phyloP scores from a whole-genome alignment of 2,888 invertebrate species.

The Dicranocentrus wangi region DNA sequence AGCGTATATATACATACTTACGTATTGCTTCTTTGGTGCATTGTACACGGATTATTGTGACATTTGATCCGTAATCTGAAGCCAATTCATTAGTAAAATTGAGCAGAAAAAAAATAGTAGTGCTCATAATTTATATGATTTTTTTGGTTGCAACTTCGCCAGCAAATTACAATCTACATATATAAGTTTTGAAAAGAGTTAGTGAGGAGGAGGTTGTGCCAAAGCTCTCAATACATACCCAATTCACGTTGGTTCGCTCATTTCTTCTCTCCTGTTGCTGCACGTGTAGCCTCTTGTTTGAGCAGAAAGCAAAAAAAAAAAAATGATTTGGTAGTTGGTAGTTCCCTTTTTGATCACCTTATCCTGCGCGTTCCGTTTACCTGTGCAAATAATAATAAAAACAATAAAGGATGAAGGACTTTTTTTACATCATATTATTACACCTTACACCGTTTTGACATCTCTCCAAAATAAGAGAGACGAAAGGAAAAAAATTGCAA shows the following conservation, averaged over 20 bases:
- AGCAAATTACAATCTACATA: no score
- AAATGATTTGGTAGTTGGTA: no score
- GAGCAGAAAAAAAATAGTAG: conserved; percentile 31
- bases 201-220: conserved; percentile 56
- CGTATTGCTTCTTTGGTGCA: background rate
- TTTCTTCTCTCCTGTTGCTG: background rate
- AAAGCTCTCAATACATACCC: conserved; percentile 61
- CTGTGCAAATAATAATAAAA: conserved; percentile 20
- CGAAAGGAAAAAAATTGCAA: background rate
- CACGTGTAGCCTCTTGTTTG: conserved; percentile 22
- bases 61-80: conserved; percentile 40
- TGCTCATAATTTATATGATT: conserved; percentile 38
- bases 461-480: conserved; percentile 32
- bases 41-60: conserved; percentile 18
- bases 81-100: conserved; percentile 53
- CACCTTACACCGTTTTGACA: conserved; percentile 37
- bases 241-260: conserved; percentile 39
- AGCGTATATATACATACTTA: no score
- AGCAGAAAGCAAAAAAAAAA: no score
- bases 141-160: background rate
- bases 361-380: background rate
- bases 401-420: background rate
- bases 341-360: conserved; percentile 4
- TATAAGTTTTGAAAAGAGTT: background rate
- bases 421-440: conserved; percentile 33